Conservation (phyloP, 2,888 invertebrate species). For the Sipha maydis region DNA sequence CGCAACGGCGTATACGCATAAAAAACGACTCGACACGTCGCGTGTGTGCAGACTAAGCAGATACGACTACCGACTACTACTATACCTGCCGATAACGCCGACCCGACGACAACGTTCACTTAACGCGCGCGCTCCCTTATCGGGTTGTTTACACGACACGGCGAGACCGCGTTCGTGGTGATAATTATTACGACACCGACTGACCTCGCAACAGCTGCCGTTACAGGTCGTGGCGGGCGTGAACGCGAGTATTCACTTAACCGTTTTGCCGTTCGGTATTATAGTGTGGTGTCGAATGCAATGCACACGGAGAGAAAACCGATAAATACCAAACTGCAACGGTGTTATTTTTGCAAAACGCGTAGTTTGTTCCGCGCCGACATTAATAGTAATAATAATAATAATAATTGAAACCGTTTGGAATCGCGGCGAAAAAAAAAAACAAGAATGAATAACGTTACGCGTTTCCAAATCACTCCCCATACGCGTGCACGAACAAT, state of each 20-base stretch:
- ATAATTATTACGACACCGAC: slow-evolving; percentile 3
- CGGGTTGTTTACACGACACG: slow-evolving; percentile 37
- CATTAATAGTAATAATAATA: background rate
- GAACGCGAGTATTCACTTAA: slow-evolving; percentile 29
- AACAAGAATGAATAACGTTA: slow-evolving; percentile 4
- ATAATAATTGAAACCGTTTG: background rate
- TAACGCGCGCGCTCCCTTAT: slow-evolving; percentile 40
- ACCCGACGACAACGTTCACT: slow-evolving; percentile 29
- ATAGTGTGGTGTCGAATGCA: background rate
- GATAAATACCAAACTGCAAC: background rate
- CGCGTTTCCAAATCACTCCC: slow-evolving; percentile 36
- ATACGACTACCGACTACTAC: background rate
- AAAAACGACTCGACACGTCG: no score
- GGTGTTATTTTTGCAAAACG: background rate
- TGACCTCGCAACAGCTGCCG: background rate
- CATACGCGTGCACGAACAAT: background rate
- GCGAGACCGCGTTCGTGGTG: background rate
- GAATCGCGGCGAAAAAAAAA: slow-evolving; percentile 6
- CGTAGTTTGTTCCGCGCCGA: background rate
- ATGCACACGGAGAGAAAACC: background rate
- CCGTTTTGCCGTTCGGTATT: background rate
- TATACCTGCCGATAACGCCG: background rate
- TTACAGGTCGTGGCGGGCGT: background rate
- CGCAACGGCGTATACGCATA: no score
- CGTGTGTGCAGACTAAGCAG: no score